Evolutionary conservation across 2,113 vertebrate genomes (phyloP).

Genomic region (Pelodiscus sinensis): DNA sequence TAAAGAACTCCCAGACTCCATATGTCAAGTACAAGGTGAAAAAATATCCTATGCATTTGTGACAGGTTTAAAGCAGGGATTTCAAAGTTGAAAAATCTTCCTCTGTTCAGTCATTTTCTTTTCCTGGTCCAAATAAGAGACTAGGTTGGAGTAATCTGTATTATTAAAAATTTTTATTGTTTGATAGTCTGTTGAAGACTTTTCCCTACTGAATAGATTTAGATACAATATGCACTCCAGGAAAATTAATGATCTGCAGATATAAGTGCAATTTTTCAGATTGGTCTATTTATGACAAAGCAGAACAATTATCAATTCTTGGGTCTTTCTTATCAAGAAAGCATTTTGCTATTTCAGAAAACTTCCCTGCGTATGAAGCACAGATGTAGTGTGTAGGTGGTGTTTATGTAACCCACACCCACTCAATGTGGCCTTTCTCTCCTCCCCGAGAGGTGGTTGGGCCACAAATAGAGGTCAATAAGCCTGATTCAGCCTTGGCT

Average conservation of each 20-base stretch:
- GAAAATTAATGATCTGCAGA: neutral
- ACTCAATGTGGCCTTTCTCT: neutral
- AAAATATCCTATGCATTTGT: neutral
- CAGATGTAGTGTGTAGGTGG: neutral
- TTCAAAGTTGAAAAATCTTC: neutral
- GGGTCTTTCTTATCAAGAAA: neutral
- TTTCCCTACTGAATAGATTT: neutral
- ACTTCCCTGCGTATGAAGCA: neutral
- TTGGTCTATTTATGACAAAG: neutral
- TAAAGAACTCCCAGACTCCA: conserved; percentile 63
- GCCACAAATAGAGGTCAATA: neutral
- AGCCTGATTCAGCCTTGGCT: neutral
- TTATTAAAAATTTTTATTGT: neutral
- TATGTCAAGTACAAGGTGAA: conserved; percentile 71
- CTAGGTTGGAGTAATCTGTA: neutral
- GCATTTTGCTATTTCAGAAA: neutral
- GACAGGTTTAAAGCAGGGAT: neutral
- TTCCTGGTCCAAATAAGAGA: neutral
- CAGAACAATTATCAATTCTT: neutral
- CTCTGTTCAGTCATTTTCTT: neutral
- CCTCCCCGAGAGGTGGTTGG: neutral
- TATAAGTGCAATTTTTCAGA: neutral
- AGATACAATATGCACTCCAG: neutral
- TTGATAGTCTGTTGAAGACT: neutral
- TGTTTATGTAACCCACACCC: neutral